Evolutionary conservation across 2,888 invertebrate species (phyloP).

Genomic region (Eupithecia inturbata): DNA sequence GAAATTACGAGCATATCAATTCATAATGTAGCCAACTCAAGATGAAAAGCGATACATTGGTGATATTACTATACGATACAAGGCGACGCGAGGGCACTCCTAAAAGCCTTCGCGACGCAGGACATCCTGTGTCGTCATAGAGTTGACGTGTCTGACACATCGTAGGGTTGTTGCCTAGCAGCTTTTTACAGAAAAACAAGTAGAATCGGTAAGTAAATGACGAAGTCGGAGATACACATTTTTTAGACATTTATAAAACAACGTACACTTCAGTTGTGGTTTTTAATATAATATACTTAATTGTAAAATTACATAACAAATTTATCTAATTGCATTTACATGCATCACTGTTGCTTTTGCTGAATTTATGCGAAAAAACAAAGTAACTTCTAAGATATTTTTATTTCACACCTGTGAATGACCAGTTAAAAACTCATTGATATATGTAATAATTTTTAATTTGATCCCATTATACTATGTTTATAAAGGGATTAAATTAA

Average conservation of each 20-base stretch:
- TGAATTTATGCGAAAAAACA: too few relatives aligned
- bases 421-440: background rate
- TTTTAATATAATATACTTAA: too few relatives aligned
- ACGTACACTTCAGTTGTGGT: background rate
- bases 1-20: background rate
- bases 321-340: too few relatives aligned
- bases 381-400: background rate
- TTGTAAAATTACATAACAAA: too few relatives aligned
- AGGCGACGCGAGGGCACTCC: conserved; percentile 50
- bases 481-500: too few relatives aligned
- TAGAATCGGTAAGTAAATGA: background rate
- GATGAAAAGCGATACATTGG: conserved; percentile 5
- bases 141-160: conserved; percentile 58
- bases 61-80: conserved; percentile 24
- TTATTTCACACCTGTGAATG: too few relatives aligned
- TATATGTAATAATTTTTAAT: background rate
- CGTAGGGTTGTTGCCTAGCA: conserved; percentile 46
- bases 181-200: background rate
- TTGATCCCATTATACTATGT: background rate
- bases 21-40: background rate
- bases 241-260: background rate
- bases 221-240: background rate
- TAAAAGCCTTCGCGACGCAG: conserved; percentile 59
- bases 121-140: conserved; percentile 68
- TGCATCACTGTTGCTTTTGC: background rate